Evolutionary conservation across 2,888 invertebrate genomes (phyloP).

Genomic region (Calliphora vomitoria): DNA sequence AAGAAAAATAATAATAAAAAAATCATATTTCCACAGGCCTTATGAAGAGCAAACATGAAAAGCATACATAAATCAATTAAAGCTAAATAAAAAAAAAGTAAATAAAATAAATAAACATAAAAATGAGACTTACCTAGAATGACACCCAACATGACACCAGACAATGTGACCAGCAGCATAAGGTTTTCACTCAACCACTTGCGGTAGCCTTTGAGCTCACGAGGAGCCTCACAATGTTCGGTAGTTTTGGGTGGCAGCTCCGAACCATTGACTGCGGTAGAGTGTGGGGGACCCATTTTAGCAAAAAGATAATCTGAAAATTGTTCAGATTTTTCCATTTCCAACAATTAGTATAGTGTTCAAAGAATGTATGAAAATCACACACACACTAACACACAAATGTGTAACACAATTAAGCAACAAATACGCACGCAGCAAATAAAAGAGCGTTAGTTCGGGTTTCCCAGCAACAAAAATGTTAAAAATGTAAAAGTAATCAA

Average conservation of each 20-base stretch:
- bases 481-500: neutral
- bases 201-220: constrained; percentile 88
- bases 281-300: constrained; percentile 90
- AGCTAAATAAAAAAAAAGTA: neutral
- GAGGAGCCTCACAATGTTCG: constrained; percentile 87
- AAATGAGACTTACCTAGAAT: constrained; percentile 87
- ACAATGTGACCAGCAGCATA: constrained; percentile 91
- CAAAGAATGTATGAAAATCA: constrained; percentile 38
- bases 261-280: constrained; percentile 84
- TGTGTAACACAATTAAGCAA: neutral
- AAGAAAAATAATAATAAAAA: neutral
- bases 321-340: constrained; percentile 88
- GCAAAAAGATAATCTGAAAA: constrained; percentile 93
- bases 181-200: constrained; percentile 91
- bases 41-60: neutral
- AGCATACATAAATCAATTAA: neutral
- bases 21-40: neutral
- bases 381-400: constrained; percentile 20
- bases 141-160: constrained; percentile 91
- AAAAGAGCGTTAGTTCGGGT: constrained; percentile 38
- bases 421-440: constrained; percentile 31
- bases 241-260: constrained; percentile 86
- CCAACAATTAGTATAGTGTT: constrained; percentile 66
- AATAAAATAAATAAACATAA: neutral
- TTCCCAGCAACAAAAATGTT: neutral